Evolutionary conservation across 1,140 invertebrate genomes (phyloP), one percentile per base, ranked within the genome.

Genomic region (Drosophila ercepeae): DNA sequence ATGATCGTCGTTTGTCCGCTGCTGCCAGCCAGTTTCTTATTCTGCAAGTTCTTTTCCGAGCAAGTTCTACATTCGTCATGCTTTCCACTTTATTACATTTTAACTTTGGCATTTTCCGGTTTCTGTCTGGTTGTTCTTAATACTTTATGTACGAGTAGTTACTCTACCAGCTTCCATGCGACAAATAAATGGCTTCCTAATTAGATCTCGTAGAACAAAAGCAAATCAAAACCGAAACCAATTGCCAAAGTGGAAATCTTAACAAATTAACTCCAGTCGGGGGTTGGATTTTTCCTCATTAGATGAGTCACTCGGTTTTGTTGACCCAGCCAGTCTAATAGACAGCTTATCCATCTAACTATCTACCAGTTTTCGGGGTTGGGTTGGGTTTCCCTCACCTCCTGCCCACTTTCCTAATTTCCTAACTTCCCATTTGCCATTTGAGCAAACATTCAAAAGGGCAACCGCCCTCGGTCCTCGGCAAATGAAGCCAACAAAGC

Each of bases 401-500:
- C n/a, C 13, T 9, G 16, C 0, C 14, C 39, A 16, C 5, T 42
- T 61, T 39, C 34, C 7, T n/a, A 45, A 29, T 46, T 46, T 18
- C 34, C 7, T n/a, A 45, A 29, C 29, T 46, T 18, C 42, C 25
- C 60, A 61, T 61, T 64, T 64, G 21, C 61, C 64, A 68, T 70
- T 54, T 73, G 50, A 54, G 51, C 58, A 72, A 72, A 72, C 69
- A 72, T 63, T 72, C 36, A 53, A 72, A 70, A 55, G 70, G 34
- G 51, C 70, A 64, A 34, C 51, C 70, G 58, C 49, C 70, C 42
- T 54, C 19, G 42, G 58, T 44, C 70, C 42, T 54, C 19, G 42
- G 65, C 51, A 48, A 83, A 82, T 76, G 81, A 84, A 84, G 82
- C 81, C 81, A 84, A 76, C 81, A 59, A 86, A 84, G 72, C 81